phyloP scores from a whole-genome alignment of 1,140 invertebrate species.

The Drosophila pachea region DNA sequence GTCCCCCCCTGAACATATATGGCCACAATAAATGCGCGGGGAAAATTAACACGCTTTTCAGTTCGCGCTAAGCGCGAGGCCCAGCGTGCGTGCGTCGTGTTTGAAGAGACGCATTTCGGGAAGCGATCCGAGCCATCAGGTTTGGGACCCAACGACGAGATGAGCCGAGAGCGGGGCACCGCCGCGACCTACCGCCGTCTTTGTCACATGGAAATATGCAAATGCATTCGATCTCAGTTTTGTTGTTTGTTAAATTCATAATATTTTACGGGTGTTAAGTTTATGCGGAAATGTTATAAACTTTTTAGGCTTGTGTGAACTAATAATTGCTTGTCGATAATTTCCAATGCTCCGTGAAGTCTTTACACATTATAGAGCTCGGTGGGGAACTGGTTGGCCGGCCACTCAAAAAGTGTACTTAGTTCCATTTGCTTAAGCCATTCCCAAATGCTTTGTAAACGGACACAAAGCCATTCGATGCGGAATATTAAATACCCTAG shows the following conservation, averaged over 20 bases:
- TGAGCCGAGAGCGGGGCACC: no score
- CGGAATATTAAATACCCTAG: constrained; percentile 17
- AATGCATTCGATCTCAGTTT: constrained; percentile 53
- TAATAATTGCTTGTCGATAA: constrained; percentile 64
- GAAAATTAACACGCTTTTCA: constrained; percentile 77
- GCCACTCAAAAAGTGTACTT: constrained; percentile 27
- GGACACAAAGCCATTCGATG: constrained; percentile 9
- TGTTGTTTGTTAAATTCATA: constrained; percentile 67
- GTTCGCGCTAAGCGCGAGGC: constrained; percentile 54
- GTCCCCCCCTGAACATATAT: constrained; percentile 24
- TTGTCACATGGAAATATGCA: constrained; percentile 72
- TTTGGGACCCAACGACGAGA: constrained; percentile 23
- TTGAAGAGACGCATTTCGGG: constrained; percentile 24
- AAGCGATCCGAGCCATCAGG: constrained; percentile 11
- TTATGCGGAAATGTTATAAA: constrained; percentile 73
- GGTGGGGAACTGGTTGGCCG: constrained; percentile 15
- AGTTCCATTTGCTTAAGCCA: constrained; percentile 31
- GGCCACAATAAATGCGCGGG: constrained; percentile 72
- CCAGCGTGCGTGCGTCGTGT: constrained; percentile 34
- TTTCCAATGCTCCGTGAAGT: constrained; percentile 41
- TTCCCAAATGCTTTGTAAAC: constrained; percentile 28
- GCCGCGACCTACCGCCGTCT: constrained; percentile 61
- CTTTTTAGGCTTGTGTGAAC: constrained; percentile 68
- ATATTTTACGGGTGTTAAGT: constrained; percentile 70
- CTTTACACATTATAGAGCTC: constrained; percentile 23